Evolutionary conservation across 2,888 invertebrate genomes (phyloP).

Genomic region (Tinea trinotella): DNA sequence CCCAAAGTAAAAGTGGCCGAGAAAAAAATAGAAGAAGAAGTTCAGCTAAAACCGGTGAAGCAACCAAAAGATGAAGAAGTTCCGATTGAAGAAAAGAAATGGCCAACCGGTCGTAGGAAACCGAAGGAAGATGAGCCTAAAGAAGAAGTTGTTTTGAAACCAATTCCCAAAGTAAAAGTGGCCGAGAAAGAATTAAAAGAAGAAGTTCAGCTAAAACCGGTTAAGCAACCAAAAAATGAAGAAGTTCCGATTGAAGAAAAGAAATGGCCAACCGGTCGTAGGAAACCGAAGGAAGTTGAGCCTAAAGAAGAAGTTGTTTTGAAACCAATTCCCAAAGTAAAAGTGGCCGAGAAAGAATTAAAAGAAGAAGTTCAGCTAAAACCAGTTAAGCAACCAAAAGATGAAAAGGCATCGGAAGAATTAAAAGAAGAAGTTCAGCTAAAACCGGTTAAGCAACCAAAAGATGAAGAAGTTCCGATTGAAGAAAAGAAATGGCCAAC

Average conservation of each 20-base stretch:
- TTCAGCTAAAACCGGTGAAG: conserved; percentile 45
- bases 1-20: conserved; percentile 33
- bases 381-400: conserved; percentile 32
- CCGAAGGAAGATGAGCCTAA: conserved; percentile 45
- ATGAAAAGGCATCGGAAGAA: conserved; percentile 33
- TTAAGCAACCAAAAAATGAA: conserved; percentile 38
- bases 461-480: conserved; percentile 37
- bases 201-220: conserved; percentile 34
- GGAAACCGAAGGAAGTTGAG: conserved; percentile 32
- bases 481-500: conserved; percentile 31
- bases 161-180: conserved; percentile 34
- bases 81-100: conserved; percentile 39
- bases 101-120: conserved; percentile 40
- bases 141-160: conserved; percentile 65
- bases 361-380: conserved; percentile 25
- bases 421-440: conserved; percentile 44
- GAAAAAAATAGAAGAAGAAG: conserved; percentile 48
- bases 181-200: conserved; percentile 44
- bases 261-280: conserved; percentile 33
- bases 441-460: conserved; percentile 28
- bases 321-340: conserved; percentile 41
- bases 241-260: conserved; percentile 34
- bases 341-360: conserved; percentile 32
- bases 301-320: conserved; percentile 36
- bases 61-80: conserved; percentile 34